Conservation (phyloP, 2,113 vertebrate species). For the Ammospiza nelsoni region DNA sequence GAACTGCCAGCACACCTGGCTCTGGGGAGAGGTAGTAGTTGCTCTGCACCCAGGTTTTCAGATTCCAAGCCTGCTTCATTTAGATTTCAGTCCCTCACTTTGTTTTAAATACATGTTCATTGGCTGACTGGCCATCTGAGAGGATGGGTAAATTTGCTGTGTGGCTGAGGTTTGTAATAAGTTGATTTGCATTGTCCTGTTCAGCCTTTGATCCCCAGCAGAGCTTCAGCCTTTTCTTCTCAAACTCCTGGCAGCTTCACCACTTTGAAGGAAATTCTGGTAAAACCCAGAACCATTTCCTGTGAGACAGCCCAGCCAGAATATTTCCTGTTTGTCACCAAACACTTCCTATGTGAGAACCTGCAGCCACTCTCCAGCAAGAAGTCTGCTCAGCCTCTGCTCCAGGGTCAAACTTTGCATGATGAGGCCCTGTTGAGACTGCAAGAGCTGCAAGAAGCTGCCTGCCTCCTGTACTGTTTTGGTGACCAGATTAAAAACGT, state of each 20-base stretch:
- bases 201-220: not conserved
- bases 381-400: not conserved
- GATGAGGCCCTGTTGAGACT: not conserved
- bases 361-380: not conserved
- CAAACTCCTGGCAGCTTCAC: not conserved
- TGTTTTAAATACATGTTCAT: not conserved
- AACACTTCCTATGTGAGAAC: rapidly evolving
- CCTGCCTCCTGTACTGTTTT: not conserved
- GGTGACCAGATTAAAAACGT: not conserved
- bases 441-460: not conserved
- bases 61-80: not conserved
- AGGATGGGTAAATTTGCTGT: not conserved
- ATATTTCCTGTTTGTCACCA: not conserved
- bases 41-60: not conserved
- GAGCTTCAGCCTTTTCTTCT: not conserved
- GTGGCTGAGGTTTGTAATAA: not conserved
- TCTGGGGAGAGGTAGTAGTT: not conserved
- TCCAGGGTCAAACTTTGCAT: not conserved
- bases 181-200: rapidly evolving
- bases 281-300: not conserved
- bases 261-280: not conserved
- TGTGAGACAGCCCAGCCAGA: not conserved
- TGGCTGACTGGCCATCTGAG: not conserved
- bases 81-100: not conserved
- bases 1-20: rapidly evolving